phyloP scores from a whole-genome alignment of 2,888 invertebrate genomes.

The Euplagia quadripunctaria region DNA sequence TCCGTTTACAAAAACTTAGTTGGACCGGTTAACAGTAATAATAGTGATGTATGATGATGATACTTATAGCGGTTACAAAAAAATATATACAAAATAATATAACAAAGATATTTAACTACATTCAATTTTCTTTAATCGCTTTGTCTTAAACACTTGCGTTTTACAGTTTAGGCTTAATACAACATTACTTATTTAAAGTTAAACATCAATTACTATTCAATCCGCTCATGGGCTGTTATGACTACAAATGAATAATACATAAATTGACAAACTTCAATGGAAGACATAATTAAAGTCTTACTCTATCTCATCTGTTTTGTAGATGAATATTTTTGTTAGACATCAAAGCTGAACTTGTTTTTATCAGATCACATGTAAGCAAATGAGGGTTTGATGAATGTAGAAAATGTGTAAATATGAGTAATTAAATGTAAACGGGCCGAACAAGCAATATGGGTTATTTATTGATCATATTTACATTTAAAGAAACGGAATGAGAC shows the following conservation, averaged over 20 bases:
- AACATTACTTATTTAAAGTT: constrained; percentile 54
- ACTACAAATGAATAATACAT: constrained; percentile 43
- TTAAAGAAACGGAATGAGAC: too few relatives aligned
- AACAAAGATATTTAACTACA: too few relatives aligned
- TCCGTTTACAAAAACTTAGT: too few relatives aligned
- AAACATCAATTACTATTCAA: constrained; percentile 58
- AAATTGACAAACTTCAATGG: constrained; percentile 46
- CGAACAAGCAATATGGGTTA: too few relatives aligned
- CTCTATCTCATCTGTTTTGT: background rate
- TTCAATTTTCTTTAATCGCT: background rate
- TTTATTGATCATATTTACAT: too few relatives aligned
- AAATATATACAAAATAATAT: too few relatives aligned
- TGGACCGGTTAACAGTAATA: too few relatives aligned
- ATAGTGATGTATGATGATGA: too few relatives aligned
- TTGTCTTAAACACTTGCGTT: constrained; percentile 11
- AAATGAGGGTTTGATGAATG: background rate
- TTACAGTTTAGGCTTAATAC: constrained; percentile 26
- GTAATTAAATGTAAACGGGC: too few relatives aligned
- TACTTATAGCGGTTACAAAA: too few relatives aligned
- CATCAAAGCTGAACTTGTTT: constrained; percentile 3
- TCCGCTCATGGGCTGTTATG: constrained; percentile 41
- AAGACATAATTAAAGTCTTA: constrained; percentile 29
- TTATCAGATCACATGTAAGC: background rate
- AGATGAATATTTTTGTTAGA: constrained; percentile 3
- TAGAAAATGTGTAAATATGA: too few relatives aligned